phyloP scores from a whole-genome alignment of 2,797 vertebrate genomes.

The Sebastolobus alascanus region DNA sequence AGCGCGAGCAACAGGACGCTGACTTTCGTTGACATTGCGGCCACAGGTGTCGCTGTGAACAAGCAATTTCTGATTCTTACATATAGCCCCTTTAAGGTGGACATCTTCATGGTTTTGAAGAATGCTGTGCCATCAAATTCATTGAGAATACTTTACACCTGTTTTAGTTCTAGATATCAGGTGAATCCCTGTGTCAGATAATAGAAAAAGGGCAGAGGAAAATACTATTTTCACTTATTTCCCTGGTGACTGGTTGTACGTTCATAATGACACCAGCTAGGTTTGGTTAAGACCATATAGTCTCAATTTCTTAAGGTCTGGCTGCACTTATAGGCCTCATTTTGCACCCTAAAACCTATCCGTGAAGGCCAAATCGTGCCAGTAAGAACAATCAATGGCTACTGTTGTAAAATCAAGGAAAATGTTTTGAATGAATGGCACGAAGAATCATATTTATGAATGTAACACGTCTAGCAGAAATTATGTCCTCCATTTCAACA shows the following conservation, averaged over 20 bases:
- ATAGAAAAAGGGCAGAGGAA: conserved; percentile 12
- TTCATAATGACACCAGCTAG: conserved; percentile 60
- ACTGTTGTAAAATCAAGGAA: conserved; percentile 52
- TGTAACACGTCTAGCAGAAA: conserved; percentile 57
- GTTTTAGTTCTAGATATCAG: background rate
- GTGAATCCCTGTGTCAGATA: conserved; percentile 16
- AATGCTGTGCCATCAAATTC: background rate
- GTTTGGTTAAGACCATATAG: too few relatives aligned
- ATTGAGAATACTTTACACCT: background rate
- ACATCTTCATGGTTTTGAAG: background rate
- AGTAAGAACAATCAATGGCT: conserved; percentile 38
- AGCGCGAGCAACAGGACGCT: too few relatives aligned
- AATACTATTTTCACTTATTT: conserved; percentile 40
- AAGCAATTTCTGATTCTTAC: too few relatives aligned
- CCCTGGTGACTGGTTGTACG: conserved; percentile 22
- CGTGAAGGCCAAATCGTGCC: conserved; percentile 22
- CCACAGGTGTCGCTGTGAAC: too few relatives aligned
- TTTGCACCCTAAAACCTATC: conserved; percentile 60
- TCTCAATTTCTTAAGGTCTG: conserved; percentile 44
- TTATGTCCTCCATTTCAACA: conserved; percentile 62
- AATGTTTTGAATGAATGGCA: conserved; percentile 36
- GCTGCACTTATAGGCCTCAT: conserved; percentile 54
- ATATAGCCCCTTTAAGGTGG: background rate
- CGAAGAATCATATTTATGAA: conserved; percentile 58
- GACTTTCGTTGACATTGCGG: too few relatives aligned